Conservation (phyloP, 2,888 invertebrate genomes). For the Neoaliturus tenellus region DNA sequence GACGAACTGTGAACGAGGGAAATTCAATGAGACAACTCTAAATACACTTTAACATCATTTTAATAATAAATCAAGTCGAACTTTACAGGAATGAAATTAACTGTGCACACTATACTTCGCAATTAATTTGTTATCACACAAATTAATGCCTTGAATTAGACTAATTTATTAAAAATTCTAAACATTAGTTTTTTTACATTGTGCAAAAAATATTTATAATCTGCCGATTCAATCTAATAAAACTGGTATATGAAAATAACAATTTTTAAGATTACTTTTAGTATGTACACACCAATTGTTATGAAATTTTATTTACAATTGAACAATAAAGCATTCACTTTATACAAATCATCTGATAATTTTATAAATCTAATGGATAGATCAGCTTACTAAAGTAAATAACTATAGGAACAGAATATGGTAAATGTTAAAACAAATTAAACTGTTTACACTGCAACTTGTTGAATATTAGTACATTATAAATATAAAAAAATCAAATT, state of each 20-base stretch:
- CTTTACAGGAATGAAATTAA: neutral
- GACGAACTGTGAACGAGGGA: neutral
- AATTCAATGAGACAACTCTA: neutral
- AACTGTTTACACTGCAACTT: neutral
- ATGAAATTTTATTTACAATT: constrained; percentile 4
- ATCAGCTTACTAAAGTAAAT: neutral
- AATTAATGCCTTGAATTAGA: neutral
- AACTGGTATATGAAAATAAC: neutral
- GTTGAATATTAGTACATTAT: neutral
- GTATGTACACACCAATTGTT: neutral
- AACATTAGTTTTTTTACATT: neutral
- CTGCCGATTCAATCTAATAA: neutral
- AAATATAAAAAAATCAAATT: neutral
- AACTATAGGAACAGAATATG: neutral
- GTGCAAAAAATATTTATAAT: neutral
- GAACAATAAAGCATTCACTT: neutral
- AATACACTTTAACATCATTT: neutral
- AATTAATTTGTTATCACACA: neutral
- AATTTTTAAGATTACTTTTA: constrained; percentile 7
- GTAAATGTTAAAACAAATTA: neutral
- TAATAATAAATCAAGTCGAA: neutral
- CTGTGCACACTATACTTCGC: neutral
- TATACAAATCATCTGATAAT: neutral
- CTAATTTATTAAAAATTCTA: neutral
- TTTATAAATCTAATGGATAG: neutral